A percentile compares a stretch with the other conserved stretches of the same genome.
Evolutionary conservation across 1,140 invertebrate genomes (phyloP).

Genomic region (Cheumatopsyche charites): DNA sequence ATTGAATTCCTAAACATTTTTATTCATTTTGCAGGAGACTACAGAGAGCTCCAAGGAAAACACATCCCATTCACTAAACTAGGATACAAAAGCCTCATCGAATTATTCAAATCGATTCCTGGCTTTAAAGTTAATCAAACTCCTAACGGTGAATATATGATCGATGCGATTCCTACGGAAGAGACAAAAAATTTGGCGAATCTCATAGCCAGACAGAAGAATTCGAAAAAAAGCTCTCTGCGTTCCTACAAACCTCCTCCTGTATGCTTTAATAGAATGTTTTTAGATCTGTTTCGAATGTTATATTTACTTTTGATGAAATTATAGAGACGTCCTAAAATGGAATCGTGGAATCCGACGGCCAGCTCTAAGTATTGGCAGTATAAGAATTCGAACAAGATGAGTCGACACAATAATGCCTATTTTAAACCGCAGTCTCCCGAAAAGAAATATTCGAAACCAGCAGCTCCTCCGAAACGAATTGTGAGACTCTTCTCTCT

Average conservation of each 20-base stretch:
- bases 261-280: not conserved
- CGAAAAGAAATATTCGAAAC: too few relatives aligned
- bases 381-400: too few relatives aligned
- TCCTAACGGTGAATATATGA: conserved; percentile 58
- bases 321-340: not conserved
- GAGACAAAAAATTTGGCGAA: conserved; percentile 65
- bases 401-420: too few relatives aligned
- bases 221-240: conserved; percentile 51
- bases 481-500: too few relatives aligned
- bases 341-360: not conserved
- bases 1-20: not conserved
- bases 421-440: too few relatives aligned
- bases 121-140: conserved; percentile 57
- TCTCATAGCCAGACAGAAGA: conserved; percentile 66
- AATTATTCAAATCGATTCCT: conserved; percentile 62
- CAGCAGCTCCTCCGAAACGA: too few relatives aligned
- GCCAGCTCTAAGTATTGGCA: not conserved
- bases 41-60: conserved; percentile 62
- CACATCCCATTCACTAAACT: conserved; percentile 65
- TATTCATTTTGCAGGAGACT: conserved; percentile 59
- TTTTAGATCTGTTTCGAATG: too few relatives aligned
- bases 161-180: conserved; percentile 62
- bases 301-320: not conserved
- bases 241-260: not conserved
- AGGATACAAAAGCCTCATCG: conserved; percentile 62